These are phyloP conservation scores for Neoarius graeffei DNA, from an alignment of 2,113 vertebrate genomes.

Conservation along the genomic window DNA sequence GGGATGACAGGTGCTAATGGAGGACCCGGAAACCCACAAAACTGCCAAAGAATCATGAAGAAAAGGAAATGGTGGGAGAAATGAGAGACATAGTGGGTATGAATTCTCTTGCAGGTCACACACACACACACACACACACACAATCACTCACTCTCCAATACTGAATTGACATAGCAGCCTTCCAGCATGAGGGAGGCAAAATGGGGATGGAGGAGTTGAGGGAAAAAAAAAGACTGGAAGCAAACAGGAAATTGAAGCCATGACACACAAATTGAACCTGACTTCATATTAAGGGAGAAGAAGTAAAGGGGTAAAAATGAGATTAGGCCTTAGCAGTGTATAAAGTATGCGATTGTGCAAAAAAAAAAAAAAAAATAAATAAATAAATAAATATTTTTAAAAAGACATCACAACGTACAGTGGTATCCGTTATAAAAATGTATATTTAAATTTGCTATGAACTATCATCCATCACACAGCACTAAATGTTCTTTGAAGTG, in stretches of 20 bases:
- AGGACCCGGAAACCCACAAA: not conserved
- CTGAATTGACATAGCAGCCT: not conserved
- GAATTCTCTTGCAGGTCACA: not conserved
- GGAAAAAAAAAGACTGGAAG: not conserved
- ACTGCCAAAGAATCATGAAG: not conserved
- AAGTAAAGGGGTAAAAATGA: not conserved
- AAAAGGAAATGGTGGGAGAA: not conserved
- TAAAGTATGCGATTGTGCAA: too few relatives aligned
- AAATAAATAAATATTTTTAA: not conserved
- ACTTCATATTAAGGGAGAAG: not conserved
- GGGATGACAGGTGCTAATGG: not conserved
- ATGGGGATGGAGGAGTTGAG: not conserved
- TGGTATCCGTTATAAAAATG: not conserved
- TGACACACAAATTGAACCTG: not conserved
- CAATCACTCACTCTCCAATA: not conserved
- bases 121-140: not conserved
- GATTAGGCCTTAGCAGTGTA: not conserved
- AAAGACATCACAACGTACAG: not conserved
- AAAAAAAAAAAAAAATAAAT: too few relatives aligned
- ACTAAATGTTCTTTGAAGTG: not conserved
- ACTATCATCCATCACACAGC: not conserved
- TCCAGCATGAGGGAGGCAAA: not conserved
- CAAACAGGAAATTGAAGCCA: constrained; percentile 10
- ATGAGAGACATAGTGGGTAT: not conserved
- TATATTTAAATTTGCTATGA: not conserved